Base-by-base conservation (phyloP, 2,888 invertebrate species). In the Eupithecia tripunctaria region DNA sequence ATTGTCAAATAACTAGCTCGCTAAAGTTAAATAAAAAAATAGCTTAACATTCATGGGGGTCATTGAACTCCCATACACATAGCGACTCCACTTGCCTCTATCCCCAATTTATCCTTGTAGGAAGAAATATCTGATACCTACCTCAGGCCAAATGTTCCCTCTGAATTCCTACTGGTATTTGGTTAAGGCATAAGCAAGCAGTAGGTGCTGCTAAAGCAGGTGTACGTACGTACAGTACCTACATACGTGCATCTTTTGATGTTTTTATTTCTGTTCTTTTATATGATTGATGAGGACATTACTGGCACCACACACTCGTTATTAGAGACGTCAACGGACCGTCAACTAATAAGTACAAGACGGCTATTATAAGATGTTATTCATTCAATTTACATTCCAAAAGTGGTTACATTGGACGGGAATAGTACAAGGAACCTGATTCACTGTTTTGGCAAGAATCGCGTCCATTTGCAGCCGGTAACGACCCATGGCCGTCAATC, bases 371-470 rank as follows among this genome's bases (percentile, higher is more conserved):
- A 70, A 70, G 75, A 75, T 38, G 60, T 72, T 75, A 75, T 70
- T 83, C 81, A 70, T 71, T 77, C 70, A 80, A 79, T 76, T 68
- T 78, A 79, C 75, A 85, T 84, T 85, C 87, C 85, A 79, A 88
- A 88, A 85, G 84, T 84, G 86, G 88, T 82, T 80, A 79, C 86
- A 86, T 86, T 84, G 83, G 79, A 81, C 84, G 79, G 80, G 87
- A 89, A 90, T 91, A 89, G 79, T 80, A 81, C 73, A 79, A 84
- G 81, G 81, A 84, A 69, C 77, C 84, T 90, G 92, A 92, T 81
- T 92, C 91, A 93, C 84, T 81, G 82, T 85, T 88, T 91, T 93
- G 93, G 93, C 93, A 91, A 88, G 81, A 84, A 80, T 81, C 75
- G 79, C 82, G 82, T 85, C 85, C 86, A 85, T 86, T 81, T 79